These are phyloP conservation scores for Drosophila azteca DNA, from an alignment of 1,140 invertebrate species.

Conservation along the genomic window DNA sequence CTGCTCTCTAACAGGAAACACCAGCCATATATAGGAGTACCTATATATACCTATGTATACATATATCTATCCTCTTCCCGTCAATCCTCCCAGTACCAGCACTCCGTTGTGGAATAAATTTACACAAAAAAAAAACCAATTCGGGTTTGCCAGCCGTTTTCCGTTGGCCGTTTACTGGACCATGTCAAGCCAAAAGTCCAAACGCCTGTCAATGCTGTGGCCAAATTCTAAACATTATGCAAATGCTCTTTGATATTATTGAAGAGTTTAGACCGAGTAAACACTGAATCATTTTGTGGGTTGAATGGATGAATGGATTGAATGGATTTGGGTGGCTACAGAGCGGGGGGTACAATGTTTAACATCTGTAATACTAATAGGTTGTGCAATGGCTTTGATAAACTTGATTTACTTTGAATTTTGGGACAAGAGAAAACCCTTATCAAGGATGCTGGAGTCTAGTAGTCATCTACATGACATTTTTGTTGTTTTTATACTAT, in stretches of 20 bases:
- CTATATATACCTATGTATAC: constrained; percentile 24
- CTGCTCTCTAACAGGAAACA: constrained; percentile 7
- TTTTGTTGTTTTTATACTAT: too few species aligned
- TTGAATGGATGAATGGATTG: constrained; percentile 10
- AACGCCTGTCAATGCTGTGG: constrained; percentile 24
- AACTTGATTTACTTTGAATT: too few species aligned
- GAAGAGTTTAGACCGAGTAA: constrained; percentile 39
- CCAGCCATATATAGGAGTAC: constrained; percentile 1
- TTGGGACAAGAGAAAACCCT: too few species aligned
- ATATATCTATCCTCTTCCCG: constrained; percentile 10
- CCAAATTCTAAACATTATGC: constrained; percentile 49
- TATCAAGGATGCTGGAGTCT: too few species aligned
- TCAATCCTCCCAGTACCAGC: background rate
- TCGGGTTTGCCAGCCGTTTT: constrained; percentile 15
- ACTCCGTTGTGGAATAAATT: constrained; percentile 39
- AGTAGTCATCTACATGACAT: too few species aligned
- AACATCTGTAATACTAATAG: constrained; percentile 7
- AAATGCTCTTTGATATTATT: constrained; percentile 52
- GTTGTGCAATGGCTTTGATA: too few species aligned
- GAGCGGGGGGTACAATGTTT: background rate
- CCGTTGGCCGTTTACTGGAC: constrained; percentile 41
- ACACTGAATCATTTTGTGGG: constrained; percentile 41
- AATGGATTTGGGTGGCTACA: background rate
- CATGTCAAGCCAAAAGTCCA: constrained; percentile 41
- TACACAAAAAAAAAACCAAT: constrained; percentile 10